Evolutionary conservation across 2,797 vertebrate species (phyloP).

Genomic region (Pagetopsis macropterus): DNA sequence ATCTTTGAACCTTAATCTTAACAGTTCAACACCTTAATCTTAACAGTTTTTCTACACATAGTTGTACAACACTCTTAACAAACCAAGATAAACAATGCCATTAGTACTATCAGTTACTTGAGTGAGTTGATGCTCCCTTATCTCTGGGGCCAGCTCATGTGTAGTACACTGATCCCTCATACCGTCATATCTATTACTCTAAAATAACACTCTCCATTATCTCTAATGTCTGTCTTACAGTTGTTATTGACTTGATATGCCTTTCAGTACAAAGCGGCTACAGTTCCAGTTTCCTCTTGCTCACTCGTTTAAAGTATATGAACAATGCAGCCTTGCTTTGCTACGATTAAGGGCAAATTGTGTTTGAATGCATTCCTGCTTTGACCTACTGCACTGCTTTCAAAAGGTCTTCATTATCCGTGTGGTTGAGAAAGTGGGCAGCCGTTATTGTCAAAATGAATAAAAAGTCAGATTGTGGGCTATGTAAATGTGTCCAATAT

Average conservation of each 20-base stretch:
- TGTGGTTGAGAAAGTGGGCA: constrained; percentile 33
- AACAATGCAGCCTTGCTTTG: not conserved
- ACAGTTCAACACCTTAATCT: not conserved
- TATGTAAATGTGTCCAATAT: constrained; percentile 33
- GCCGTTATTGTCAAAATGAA: constrained; percentile 35
- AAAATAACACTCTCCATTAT: constrained; percentile 17
- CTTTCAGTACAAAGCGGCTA: not conserved
- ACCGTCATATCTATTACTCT: constrained; percentile 32
- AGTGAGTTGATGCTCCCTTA: not conserved
- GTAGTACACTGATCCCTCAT: not conserved
- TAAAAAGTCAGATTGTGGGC: not conserved
- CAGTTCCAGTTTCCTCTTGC: not conserved
- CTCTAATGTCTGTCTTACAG: not conserved
- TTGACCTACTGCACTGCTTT: constrained; percentile 50
- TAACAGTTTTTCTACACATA: not conserved
- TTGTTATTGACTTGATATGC: constrained; percentile 6
- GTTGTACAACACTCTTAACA: not conserved
- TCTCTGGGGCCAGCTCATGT: constrained; percentile 1
- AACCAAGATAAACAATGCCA: not conserved
- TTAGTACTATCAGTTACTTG: not conserved
- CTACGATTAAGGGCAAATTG: constrained; percentile 10
- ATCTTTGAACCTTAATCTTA: not conserved
- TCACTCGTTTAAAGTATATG: not conserved
- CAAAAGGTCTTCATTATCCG: not conserved
- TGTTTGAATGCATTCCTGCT: constrained; percentile 10